Percentiles rank a stretch among this genome's conserved stretches.
phyloP scores from a whole-genome alignment of 2,888 invertebrate genomes.

The Apamea sordens region DNA sequence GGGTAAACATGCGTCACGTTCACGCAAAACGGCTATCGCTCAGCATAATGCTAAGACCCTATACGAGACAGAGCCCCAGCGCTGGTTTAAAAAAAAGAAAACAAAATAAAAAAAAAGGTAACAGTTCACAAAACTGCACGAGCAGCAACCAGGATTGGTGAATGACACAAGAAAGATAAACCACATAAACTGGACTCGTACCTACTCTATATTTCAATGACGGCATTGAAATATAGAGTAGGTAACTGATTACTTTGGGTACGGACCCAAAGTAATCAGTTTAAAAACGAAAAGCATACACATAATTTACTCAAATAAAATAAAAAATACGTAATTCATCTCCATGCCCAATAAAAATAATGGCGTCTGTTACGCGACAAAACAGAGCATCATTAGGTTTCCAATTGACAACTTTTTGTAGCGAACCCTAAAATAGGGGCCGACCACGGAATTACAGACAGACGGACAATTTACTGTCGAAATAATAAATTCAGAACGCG shows the following conservation, averaged over 20 bases:
- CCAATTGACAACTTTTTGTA: conserved; percentile 47
- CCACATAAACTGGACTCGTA: too few species aligned
- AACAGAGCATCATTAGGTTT: conserved; percentile 42
- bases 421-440: conserved; percentile 47
- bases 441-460: conserved; percentile 57
- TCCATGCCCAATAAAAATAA: conserved; percentile 26
- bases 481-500: conserved; percentile 67
- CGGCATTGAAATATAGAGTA: too few species aligned
- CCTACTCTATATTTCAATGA: background rate
- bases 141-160: background rate
- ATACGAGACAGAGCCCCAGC: too few species aligned
- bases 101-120: too few species aligned
- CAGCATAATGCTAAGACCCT: too few species aligned
- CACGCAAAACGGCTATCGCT: too few species aligned
- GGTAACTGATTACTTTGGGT: too few species aligned
- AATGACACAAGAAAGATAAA: background rate
- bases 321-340: conserved; percentile 5
- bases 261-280: background rate
- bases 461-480: conserved; percentile 64
- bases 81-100: too few species aligned
- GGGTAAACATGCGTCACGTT: too few species aligned
- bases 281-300: background rate
- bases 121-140: background rate
- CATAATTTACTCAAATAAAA: background rate
- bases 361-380: conserved; percentile 15